Evolutionary conservation across 2,113 vertebrate genomes (phyloP).

Genomic region (Xenus cinereus): DNA sequence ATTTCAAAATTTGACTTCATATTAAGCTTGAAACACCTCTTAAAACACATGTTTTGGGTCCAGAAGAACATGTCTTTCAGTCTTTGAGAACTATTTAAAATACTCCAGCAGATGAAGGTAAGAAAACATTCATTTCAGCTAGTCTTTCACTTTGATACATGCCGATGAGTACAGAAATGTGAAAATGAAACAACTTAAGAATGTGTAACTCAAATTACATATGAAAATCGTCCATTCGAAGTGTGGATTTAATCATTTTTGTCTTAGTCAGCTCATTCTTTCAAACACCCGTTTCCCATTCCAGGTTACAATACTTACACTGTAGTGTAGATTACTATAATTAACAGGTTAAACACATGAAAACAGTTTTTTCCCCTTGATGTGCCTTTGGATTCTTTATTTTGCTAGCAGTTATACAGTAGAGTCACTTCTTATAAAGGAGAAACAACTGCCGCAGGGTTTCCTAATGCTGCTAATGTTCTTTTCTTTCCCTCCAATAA

Average conservation of each 20-base stretch:
- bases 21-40: not conserved
- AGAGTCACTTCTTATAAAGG: slow-evolving; percentile 43
- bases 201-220: slow-evolving; percentile 50
- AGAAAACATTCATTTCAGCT: slow-evolving; percentile 40
- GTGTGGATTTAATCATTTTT: slow-evolving; percentile 63
- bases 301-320: slow-evolving; percentile 56
- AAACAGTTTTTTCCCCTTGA: slow-evolving; percentile 62
- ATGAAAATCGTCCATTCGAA: slow-evolving; percentile 24
- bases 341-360: slow-evolving; percentile 66
- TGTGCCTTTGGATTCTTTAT: slow-evolving; percentile 48
- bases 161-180: slow-evolving; percentile 29
- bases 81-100: slow-evolving; percentile 16
- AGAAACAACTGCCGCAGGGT: slow-evolving; percentile 15
- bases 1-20: slow-evolving; percentile 54
- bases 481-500: slow-evolving; percentile 53
- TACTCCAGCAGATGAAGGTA: slow-evolving; percentile 26
- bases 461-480: slow-evolving; percentile 52
- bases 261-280: slow-evolving; percentile 58
- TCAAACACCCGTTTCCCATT: slow-evolving; percentile 56
- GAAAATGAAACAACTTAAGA: slow-evolving; percentile 64
- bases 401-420: slow-evolving; percentile 25
- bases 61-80: not conserved
- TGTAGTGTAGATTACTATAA: slow-evolving; percentile 60
- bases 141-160: slow-evolving; percentile 16
- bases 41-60: not conserved